phyloP scores from a whole-genome alignment of 2,888 invertebrate genomes.

The Aspidiotus rigidus region DNA sequence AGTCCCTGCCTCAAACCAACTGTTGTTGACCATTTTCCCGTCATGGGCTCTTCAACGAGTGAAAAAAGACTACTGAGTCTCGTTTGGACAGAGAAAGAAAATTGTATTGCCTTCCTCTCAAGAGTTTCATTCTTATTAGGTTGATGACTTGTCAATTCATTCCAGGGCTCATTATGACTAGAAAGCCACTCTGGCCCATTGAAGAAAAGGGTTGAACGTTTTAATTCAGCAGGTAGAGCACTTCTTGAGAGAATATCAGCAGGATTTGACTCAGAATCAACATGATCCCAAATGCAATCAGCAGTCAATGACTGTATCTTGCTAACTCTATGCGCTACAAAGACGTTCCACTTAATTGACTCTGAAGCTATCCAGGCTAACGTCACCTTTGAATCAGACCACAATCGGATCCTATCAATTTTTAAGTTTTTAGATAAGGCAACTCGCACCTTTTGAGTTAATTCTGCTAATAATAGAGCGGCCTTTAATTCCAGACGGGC shows the following conservation, averaged over 20 bases:
- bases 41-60: background rate
- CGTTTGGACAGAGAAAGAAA: background rate
- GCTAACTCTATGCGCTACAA: slow-evolving; percentile 37
- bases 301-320: slow-evolving; percentile 37
- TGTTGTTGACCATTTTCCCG: background rate
- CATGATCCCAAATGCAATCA: slow-evolving; percentile 25
- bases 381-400: slow-evolving; percentile 38
- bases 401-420: slow-evolving; percentile 18
- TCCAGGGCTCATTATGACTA: background rate
- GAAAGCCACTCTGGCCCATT: background rate
- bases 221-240: background rate
- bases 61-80: background rate
- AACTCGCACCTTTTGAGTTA: slow-evolving; percentile 24
- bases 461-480: slow-evolving; percentile 36
- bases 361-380: slow-evolving; percentile 38
- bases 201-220: background rate
- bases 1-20: no score
- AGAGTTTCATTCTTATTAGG: background rate
- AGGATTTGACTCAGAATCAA: slow-evolving; percentile 14
- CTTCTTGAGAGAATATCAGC: slow-evolving; percentile 23
- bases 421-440: slow-evolving; percentile 21
- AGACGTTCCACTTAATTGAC: slow-evolving; percentile 37
- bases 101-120: background rate
- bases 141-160: no score
- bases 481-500: slow-evolving; percentile 39